Conservation (phyloP, 2,113 vertebrate species). For the Azemiops feae region DNA sequence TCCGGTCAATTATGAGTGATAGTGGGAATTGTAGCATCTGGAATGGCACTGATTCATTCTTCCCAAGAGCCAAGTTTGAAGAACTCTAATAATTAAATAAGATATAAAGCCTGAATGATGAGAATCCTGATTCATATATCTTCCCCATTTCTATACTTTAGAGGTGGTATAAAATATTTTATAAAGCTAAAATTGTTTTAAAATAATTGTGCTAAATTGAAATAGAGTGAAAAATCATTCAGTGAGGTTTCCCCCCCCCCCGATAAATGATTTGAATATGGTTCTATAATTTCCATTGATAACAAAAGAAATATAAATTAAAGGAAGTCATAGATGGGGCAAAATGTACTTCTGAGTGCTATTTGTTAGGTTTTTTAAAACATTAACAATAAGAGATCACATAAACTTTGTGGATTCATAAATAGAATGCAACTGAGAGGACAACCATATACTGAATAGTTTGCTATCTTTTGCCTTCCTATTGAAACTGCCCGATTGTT, state of each 20-base stretch:
- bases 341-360: neutral
- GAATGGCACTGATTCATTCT: neutral
- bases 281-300: neutral
- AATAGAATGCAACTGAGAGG: neutral
- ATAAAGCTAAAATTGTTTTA: neutral
- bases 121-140: neutral
- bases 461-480: neutral
- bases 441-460: neutral
- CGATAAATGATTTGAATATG: neutral
- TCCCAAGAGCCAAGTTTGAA: neutral
- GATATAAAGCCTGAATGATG: neutral
- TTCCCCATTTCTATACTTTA: neutral
- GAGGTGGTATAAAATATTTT: neutral
- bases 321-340: neutral
- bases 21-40: neutral
- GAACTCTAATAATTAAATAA: neutral
- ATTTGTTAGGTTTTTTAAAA: neutral
- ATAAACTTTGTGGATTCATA: neutral
- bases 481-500: neutral
- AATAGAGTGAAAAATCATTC: neutral
- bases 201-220: neutral
- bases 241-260: no score
- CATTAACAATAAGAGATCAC: neutral
- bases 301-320: neutral
- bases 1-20: neutral